Evolutionary conservation across 2,888 invertebrate genomes (phyloP), one percentile per base, ranked within the genome.

Genomic region (Xylocampa areola): DNA sequence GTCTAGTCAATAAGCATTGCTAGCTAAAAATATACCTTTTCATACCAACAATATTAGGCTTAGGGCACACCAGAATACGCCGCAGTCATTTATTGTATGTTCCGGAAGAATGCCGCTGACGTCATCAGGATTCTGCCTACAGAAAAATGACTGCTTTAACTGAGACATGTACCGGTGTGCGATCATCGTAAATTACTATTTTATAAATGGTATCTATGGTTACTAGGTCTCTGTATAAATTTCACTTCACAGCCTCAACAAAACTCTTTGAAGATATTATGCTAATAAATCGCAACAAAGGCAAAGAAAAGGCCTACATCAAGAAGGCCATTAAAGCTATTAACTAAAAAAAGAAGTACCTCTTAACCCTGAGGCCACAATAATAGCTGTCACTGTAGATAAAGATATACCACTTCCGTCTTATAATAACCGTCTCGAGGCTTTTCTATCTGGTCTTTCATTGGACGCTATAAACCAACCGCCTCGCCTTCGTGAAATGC

Each of bases 401-500:
- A 71, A 65, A 73, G 71, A 73, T 73, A 60, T 60, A 57, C 45
- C 47, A 68, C 55, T 73, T 74, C 75, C 72, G 57, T 39, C 58
- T 57, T 44, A 64, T 72, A 72, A 73, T 73, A 71, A 63, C 66
- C 40, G 44, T 21, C 72, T 45, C 13, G 40, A 16, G 70, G 70
- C 39, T 37, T 44, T 58, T 66, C 58, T 68, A 60, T 68, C 58
- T 52, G 27, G 48, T 41, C 50, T 69, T 58, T 60, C 57, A 69
- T 69, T 57, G 65, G 16, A 30, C 36, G 32, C 48, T 37, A 44
- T 36, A 47, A 36, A 43, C 41, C 8, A 49, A 29, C 44, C 41
- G 30, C 16, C 29, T 43, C 41, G 30, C 16, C 29, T 43, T 65
- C 55, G 41, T 62, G 63, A 51, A 48, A 8, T 5, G 32, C 66